Conservation (phyloP, 2,888 invertebrate genomes). For the Tortricodes alternella region DNA sequence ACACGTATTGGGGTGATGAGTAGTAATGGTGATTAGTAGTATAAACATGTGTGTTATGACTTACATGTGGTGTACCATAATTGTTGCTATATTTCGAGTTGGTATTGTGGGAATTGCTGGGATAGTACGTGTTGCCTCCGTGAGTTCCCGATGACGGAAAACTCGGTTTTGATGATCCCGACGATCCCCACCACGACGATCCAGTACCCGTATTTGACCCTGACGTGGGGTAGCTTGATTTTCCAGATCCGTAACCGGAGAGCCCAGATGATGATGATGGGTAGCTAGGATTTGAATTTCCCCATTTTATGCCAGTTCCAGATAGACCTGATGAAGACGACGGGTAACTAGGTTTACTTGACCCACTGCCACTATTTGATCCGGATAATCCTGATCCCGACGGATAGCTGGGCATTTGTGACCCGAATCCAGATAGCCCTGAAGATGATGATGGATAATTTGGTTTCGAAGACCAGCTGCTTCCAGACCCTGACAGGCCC, state of each 20-base stretch:
- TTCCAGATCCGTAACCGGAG: constrained; percentile 36
- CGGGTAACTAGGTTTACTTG: constrained; percentile 34
- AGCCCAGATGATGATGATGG: constrained; percentile 35
- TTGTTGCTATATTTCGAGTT: constrained; percentile 33
- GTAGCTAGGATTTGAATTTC: constrained; percentile 31
- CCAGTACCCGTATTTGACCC: not conserved
- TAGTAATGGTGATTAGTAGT: constrained; percentile 42
- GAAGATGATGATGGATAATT: constrained; percentile 36
- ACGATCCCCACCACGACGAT: not conserved
- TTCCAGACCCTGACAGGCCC: constrained; percentile 9
- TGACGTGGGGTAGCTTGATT: constrained; percentile 35
- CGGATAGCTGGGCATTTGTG: constrained; percentile 34
- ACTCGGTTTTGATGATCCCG: constrained; percentile 19
- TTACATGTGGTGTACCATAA: constrained; percentile 10
- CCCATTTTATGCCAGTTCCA: constrained; percentile 32
- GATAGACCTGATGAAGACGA: constrained; percentile 38
- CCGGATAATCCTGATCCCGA: constrained; percentile 33
- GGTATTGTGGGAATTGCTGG: constrained; percentile 36
- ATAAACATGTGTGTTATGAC: not conserved
- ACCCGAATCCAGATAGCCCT: constrained; percentile 39
- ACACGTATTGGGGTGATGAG: constrained; percentile 63
- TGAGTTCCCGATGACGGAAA: constrained; percentile 27
- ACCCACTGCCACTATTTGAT: too few species aligned
- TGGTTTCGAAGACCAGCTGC: constrained; percentile 24
- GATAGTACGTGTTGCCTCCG: constrained; percentile 7